Evolutionary conservation across 2,797 vertebrate species (phyloP), one percentile per base, ranked within the genome.

Genomic region (Darevskia mixta): DNA sequence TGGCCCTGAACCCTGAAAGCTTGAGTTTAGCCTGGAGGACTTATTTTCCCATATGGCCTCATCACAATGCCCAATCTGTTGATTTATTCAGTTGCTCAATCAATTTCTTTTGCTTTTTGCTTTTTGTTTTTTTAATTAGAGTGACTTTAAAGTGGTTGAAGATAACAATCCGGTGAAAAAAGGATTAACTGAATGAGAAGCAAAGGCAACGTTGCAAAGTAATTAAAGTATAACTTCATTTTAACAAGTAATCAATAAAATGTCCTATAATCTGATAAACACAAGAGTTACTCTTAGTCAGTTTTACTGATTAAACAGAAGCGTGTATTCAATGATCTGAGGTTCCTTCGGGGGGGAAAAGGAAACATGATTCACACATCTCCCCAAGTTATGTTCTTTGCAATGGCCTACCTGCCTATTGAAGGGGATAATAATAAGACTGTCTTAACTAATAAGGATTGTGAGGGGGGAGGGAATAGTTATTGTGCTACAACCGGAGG

Each of bases 21-120:
- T 5, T 69, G 29, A 82, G 11, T 83, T 73, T 32, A 90, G 49
- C 13, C 67, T 81, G 61, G 64, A 88, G 86, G 72, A n/a, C 32
- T 11, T 6, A 25, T 78, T 55, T 79, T 73, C 35, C 35, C 66
- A n/a, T 10, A 32, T 87, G 69, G 61, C 23, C 10, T 25, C 27
- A 64, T 25, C 90, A 41, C 64, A 88, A 81, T 67, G 61, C 88
- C 67, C 8, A 77, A 66, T 13, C 41, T 91, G 35, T 85, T 91
- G 91, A 82, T 86, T 88, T 87, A 83, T 85, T 55, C n/a, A 55
- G 91, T 58, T 15, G 87, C 27, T 79, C 66, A 80, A 27, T 43
- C 79, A 1, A 64, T 84, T 88, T 90, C 82, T 11, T 88, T 45
- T 29, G 45, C 9, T 82, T 86, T 67, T 23, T 75, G 27, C 49